Base-by-base conservation (phyloP, 37 sponge, comb jelly and placozoan species). In the Bolinopsis microptera region DNA sequence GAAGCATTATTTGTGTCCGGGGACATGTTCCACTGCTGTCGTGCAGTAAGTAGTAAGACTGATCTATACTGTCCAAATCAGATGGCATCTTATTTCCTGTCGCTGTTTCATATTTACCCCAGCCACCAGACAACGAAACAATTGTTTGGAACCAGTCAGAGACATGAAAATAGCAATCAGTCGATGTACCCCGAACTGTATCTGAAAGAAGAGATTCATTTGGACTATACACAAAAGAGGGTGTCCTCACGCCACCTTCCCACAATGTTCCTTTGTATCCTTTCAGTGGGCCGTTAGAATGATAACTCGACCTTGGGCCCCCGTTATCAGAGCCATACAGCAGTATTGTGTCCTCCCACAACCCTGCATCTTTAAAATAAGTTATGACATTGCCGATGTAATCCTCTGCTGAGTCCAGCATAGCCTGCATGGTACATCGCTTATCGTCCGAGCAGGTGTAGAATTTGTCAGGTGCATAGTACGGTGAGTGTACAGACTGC, bases 371-470 rank as follows among this genome's bases (percentile, higher is more conserved):
- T 72, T 72, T 3, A 72, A 72, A 28, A 3, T 28, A 30, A n/a
- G 31, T 8, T 5, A 72, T 72, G 18, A 72, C 75, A 30, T 72
- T 21, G 22, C 31, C 18, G 31, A 72, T 72, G 31, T 23, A 3
- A 72, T 72, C 75, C 25, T 72, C 75, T 72, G 31, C 75, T 23
- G 75, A n/a, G 25, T 72, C 18, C 3, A 72, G 31, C 75, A 72
- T 72, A n/a, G 75, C 75, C 25, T 72, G 75, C 75, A 72, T 72
- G 75, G 75, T 72, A 28, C 75, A 72, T 23, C 75, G 75, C 18
- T 72, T 28, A 21, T n/a, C 3, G 75, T n/a, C 31, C 2, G 75
- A 23, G 75, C 31, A 72, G 13, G 31, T 28, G 25, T 72, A 72
- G 18, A 23, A 72, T 2, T 72, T 28, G 3, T n/a, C 31, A 8